These are phyloP conservation scores for Nymphalis polychloros DNA, from an alignment of 2,888 invertebrate genomes.

Conservation along the genomic window DNA sequence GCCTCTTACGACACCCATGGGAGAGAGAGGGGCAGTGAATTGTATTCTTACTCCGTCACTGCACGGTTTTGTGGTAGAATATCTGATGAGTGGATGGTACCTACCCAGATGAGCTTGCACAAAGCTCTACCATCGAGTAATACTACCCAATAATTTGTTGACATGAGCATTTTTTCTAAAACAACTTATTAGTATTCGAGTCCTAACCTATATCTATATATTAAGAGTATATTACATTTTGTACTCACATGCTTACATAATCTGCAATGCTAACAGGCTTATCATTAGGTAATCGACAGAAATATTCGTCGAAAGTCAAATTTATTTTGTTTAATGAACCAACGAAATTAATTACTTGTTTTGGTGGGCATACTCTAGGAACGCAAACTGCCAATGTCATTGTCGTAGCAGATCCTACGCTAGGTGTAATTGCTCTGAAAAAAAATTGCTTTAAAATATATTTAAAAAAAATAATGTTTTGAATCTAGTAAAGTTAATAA, in stretches of 20 bases:
- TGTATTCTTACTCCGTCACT: too few relatives aligned
- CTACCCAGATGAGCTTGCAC: too few relatives aligned
- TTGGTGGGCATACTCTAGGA: constrained; percentile 29
- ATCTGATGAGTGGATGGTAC: too few relatives aligned
- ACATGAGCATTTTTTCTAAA: too few relatives aligned
- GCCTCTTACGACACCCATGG: too few relatives aligned
- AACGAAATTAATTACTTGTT: constrained; percentile 17
- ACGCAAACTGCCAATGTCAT: constrained; percentile 25
- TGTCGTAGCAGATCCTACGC: not conserved
- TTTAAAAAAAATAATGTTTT: not conserved
- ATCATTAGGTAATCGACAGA: constrained; percentile 40
- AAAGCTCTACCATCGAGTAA: too few relatives aligned
- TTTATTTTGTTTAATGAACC: not conserved
- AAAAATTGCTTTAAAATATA: not conserved
- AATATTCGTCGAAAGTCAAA: constrained; percentile 14
- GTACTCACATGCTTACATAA: constrained; percentile 63
- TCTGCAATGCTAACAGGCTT: constrained; percentile 65
- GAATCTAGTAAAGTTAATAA: too few relatives aligned
- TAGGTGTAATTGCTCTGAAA: constrained; percentile 1
- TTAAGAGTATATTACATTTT: not conserved
- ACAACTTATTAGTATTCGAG: too few relatives aligned
- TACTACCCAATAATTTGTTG: too few relatives aligned
- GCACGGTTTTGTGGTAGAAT: too few relatives aligned
- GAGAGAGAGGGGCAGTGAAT: too few relatives aligned
- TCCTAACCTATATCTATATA: too few relatives aligned